Percentiles rank a stretch among this genome's conserved stretches.
Conservation (phyloP, 1,140 invertebrate species). For the Drosophila varians region DNA sequence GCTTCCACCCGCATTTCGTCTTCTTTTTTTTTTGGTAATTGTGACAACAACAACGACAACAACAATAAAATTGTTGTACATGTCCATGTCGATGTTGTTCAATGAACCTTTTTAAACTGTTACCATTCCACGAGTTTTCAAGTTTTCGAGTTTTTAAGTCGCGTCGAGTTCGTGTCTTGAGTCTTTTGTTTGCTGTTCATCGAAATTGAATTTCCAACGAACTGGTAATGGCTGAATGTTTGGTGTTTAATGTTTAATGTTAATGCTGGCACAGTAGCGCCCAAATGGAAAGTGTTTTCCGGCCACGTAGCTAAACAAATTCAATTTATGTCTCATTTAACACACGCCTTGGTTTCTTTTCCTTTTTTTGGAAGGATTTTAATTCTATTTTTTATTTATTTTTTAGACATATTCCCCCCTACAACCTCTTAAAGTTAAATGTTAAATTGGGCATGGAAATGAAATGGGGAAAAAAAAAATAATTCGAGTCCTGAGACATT, state of each 20-base stretch:
- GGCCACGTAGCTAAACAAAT: not conserved
- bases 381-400: not conserved
- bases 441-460: slow-evolving; percentile 56
- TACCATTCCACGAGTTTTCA: slow-evolving; percentile 27
- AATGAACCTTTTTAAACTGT: slow-evolving; percentile 52
- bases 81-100: slow-evolving; percentile 18
- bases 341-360: not conserved
- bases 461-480: too few relatives aligned
- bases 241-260: not conserved
- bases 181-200: slow-evolving; percentile 30
- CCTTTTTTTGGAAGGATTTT: not conserved
- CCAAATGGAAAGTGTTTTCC: slow-evolving; percentile 50
- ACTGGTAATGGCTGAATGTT: slow-evolving; percentile 6
- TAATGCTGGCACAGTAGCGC: slow-evolving; percentile 25
- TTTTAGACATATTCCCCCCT: too few relatives aligned
- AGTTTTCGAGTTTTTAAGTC: too few relatives aligned
- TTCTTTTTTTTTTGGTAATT: slow-evolving; percentile 44
- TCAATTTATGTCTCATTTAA: not conserved
- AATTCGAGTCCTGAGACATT: too few relatives aligned
- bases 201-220: slow-evolving; percentile 34
- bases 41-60: slow-evolving; percentile 9
- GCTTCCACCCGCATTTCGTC: slow-evolving; percentile 45
- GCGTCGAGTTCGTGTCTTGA: slow-evolving; percentile 39
- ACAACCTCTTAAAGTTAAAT: too few relatives aligned
- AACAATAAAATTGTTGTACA: slow-evolving; percentile 18